Base-by-base conservation (phyloP, 2,888 invertebrate genomes). In the Leptopilina myrica region DNA sequence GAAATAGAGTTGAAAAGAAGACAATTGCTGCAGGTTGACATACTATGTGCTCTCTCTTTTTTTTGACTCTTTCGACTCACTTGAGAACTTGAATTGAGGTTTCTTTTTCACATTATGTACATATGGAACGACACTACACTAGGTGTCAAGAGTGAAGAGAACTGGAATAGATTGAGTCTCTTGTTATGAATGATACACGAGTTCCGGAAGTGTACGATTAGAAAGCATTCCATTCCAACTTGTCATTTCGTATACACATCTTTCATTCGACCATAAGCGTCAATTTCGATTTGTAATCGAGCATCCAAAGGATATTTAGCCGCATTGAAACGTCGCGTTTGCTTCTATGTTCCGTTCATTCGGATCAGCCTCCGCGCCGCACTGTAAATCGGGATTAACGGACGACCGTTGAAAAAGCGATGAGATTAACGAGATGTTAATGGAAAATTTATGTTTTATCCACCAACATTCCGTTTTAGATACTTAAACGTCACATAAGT, bases 161-260 rank as follows among this genome's bases (percentile, higher is more conserved):
- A 56, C 56, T 56, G 33, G 56, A 56, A 73, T 73, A 49, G 69
- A 73, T 73, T 53, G 53, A 73, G 53, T 73, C 33, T 73, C 73
- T 73, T 56, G 33, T 73, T 73, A 33, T 73, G 56, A 56, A 53
- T 73, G 73, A 73, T 73, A 73, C 73, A 73, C 73, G 73, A 56
- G 73, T 56, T 73, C 56, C 73, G 73, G 73, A 73, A 73, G 56
- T 56, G 11, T 73, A 73, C 9, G 73, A 73, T 73, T 73, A 56
- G 73, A 73, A 73, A 56, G 56, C 56, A 73, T 73, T 73, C 73
- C 73, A 56, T 73, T 73, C 73, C 56, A 73, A 73, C 73, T 69
- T 69, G 69, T 69, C 69, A 69, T 69, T 69, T 69, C 26, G 53
- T 53, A 53, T 49, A 69, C 26, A 69, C 49, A 69, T 69, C 69